Evolutionary conservation across 2,797 vertebrate genomes (phyloP).

Genomic region (Platyrinchus mystaceus): DNA sequence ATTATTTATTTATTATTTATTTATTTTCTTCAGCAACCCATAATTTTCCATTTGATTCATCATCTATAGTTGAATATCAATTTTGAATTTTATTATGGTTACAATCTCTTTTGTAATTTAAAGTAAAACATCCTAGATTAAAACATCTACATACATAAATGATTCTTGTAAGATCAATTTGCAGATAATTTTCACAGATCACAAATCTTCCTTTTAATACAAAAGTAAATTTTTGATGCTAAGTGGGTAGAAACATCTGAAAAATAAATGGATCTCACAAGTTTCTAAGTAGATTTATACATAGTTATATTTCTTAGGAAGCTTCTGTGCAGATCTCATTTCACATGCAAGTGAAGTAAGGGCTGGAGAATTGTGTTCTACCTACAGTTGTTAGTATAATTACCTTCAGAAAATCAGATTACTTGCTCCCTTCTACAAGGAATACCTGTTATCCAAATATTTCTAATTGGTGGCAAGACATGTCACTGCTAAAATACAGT

Average conservation of each 20-base stretch:
- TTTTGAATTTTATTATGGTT: background rate
- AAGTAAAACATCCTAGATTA: background rate
- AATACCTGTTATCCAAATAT: background rate
- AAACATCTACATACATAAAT: background rate
- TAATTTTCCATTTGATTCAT: background rate
- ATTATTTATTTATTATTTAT: no score
- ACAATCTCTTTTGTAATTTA: background rate
- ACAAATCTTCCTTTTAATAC: background rate
- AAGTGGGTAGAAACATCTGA: background rate
- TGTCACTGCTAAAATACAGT: background rate
- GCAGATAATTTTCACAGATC: background rate
- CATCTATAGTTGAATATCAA: rapidly evolving
- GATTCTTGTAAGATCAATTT: background rate
- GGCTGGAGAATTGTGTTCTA: background rate
- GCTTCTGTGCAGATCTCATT: background rate
- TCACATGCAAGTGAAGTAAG: background rate
- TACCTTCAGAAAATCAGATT: background rate
- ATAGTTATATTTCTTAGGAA: background rate
- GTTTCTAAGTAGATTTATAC: background rate
- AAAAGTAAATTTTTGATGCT: background rate
- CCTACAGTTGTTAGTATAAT: background rate
- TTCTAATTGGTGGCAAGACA: background rate
- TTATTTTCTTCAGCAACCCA: background rate
- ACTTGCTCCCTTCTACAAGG: background rate
- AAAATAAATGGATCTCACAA: background rate